Evolutionary conservation across 2,113 vertebrate species (phyloP).

Genomic region (Corythoichthys haematopterus): DNA sequence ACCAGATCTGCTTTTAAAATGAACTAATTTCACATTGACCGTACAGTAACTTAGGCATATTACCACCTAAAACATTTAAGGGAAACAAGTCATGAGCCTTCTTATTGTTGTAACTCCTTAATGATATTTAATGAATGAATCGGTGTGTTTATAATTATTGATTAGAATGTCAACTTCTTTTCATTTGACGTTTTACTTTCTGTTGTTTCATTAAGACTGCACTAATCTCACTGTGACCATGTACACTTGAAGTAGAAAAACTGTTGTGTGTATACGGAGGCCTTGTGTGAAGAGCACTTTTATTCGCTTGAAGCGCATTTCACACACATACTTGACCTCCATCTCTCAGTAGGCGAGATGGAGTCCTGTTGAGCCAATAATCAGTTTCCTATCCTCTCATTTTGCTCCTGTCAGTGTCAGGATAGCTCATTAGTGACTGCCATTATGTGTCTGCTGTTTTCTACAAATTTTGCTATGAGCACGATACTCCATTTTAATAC

Average conservation of each 20-base stretch:
- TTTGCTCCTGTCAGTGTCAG: slow-evolving; percentile 16
- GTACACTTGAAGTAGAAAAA: background rate
- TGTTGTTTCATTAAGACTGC: background rate
- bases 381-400: slow-evolving; percentile 29
- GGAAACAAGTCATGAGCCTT: too few species aligned
- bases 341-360: slow-evolving; percentile 29
- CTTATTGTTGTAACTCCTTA: too few species aligned
- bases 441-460: slow-evolving; percentile 18
- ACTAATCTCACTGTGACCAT: slow-evolving; percentile 1
- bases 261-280: background rate
- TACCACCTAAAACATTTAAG: too few species aligned
- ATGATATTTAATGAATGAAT: background rate
- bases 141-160: background rate
- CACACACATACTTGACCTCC: slow-evolving; percentile 17
- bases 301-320: background rate
- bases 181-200: background rate
- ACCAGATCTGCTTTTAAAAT: too few species aligned
- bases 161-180: background rate
- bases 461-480: slow-evolving; percentile 18
- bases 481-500: slow-evolving; percentile 4
- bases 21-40: too few species aligned
- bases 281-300: slow-evolving; percentile 3
- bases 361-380: slow-evolving; percentile 40
- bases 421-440: slow-evolving; percentile 39
- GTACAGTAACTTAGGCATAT: too few species aligned